Conservation (phyloP, 30 jellyfish, hydroid and myxozoan genomes). For the Pseudorhiza aurosa region DNA sequence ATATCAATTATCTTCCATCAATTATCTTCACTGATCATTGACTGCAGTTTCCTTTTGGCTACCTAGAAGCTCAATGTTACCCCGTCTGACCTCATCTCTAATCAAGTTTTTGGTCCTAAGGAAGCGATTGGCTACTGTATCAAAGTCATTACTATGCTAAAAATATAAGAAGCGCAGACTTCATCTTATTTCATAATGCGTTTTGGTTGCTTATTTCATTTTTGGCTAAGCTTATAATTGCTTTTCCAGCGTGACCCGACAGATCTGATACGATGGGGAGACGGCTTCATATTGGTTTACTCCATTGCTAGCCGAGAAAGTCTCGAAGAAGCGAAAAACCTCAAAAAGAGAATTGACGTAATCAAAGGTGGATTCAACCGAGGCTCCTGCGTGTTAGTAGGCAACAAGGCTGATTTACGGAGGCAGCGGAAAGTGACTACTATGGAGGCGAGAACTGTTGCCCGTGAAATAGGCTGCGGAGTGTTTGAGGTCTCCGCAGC, state of each 20-base stretch:
- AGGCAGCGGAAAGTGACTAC: conserved; percentile 75
- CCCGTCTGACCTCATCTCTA: too few relatives aligned
- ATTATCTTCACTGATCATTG: too few relatives aligned
- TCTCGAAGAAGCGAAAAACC: conserved; percentile 46
- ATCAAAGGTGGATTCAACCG: conserved; percentile 50
- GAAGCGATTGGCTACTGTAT: too few relatives aligned
- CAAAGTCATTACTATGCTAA: too few relatives aligned
- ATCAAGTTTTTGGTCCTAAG: too few relatives aligned
- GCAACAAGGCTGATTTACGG: conserved; percentile 66
- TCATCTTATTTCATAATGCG: too few relatives aligned
- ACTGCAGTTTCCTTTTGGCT: too few relatives aligned
- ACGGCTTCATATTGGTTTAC: conserved; percentile 69
- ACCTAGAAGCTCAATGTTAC: too few relatives aligned
- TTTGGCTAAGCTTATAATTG: background rate
- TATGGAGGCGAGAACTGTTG: conserved; percentile 62
- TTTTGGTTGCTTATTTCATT: too few relatives aligned
- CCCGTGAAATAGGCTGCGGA: conserved; percentile 68
- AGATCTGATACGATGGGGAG: conserved; percentile 76
- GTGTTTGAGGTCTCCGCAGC: conserved; percentile 75
- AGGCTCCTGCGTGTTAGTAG: conserved; percentile 55
- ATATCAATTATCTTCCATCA: too few relatives aligned
- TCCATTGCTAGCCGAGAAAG: conserved; percentile 66
- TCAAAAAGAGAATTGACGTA: conserved; percentile 46
- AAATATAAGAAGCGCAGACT: too few relatives aligned
- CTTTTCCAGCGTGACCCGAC: conserved; percentile 65